phyloP scores from a whole-genome alignment of 2,797 vertebrate species.

The Gadopsis bispinosus region DNA sequence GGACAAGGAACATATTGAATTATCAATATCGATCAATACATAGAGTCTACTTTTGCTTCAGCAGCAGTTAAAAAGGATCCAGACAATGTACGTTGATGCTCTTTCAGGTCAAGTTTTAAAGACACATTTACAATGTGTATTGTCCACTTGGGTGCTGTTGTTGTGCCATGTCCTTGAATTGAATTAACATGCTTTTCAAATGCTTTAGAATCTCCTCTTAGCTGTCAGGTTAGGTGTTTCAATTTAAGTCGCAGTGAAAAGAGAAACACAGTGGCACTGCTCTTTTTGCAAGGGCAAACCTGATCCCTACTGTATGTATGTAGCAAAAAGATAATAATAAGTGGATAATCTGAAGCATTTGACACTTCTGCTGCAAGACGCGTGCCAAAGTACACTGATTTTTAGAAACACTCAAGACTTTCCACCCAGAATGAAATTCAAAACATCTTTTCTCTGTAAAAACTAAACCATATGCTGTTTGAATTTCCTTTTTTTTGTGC shows the following conservation, averaged over 20 bases:
- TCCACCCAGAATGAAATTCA: not conserved
- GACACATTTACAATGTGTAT: not conserved
- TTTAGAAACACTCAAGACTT: not conserved
- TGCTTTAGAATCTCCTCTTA: not conserved
- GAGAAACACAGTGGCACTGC: not conserved
- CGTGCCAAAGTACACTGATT: not conserved
- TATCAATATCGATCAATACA: constrained; percentile 25
- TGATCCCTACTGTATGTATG: not conserved
- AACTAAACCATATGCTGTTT: not conserved
- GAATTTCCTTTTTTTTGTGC: too few relatives aligned
- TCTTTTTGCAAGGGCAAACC: not conserved
- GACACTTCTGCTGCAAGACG: not conserved
- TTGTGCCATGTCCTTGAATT: not conserved
- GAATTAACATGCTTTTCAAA: not conserved
- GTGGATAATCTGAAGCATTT: not conserved
- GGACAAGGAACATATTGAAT: constrained; percentile 19
- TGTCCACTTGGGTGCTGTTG: not conserved
- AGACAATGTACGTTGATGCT: not conserved
- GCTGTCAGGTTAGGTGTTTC: not conserved
- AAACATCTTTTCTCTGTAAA: not conserved
- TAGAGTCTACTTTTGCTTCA: constrained; percentile 8
- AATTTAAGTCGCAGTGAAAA: not conserved
- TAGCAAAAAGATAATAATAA: not conserved
- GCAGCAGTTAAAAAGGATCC: not conserved
- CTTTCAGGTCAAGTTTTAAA: not conserved